Conservation (phyloP, 2,113 vertebrate species). For the Chitala chitala region DNA sequence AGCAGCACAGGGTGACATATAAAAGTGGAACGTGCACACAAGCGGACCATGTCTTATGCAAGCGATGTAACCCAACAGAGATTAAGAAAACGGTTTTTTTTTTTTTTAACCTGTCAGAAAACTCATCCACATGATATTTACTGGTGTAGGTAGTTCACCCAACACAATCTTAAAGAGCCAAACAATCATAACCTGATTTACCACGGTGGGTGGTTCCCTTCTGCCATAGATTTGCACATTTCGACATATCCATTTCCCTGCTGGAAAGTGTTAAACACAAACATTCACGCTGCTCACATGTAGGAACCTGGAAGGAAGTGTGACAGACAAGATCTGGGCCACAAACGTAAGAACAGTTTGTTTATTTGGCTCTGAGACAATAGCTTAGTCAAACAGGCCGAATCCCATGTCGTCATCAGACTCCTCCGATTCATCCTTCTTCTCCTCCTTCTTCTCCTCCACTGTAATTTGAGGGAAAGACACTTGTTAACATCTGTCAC, state of each 20-base stretch:
- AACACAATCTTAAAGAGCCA: no score
- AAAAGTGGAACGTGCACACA: no score
- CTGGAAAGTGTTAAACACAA: neutral
- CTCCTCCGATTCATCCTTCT: slow-evolving; percentile 94
- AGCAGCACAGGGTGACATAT: no score
- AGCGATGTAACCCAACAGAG: no score
- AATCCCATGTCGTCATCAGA: slow-evolving; percentile 97
- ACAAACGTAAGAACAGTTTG: slow-evolving; percentile 37
- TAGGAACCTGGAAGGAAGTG: neutral
- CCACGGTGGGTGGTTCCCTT: no score
- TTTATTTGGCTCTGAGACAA: slow-evolving; percentile 39
- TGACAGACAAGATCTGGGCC: neutral
- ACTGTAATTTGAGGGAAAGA: slow-evolving; percentile 34
- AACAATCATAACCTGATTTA: no score
- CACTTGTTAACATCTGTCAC: neutral
- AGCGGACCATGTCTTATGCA: no score
- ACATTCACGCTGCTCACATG: neutral
- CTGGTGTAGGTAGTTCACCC: no score
- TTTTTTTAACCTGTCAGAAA: no score
- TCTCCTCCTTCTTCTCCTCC: slow-evolving; percentile 84
- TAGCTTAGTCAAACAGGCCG: slow-evolving; percentile 84
- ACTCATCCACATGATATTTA: no score
- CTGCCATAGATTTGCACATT: neutral
- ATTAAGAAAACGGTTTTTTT: no score
- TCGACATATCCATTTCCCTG: no score